These are phyloP conservation scores for Potamilus streckersoni DNA, from an alignment of 1,140 invertebrate genomes.

Conservation along the genomic window DNA sequence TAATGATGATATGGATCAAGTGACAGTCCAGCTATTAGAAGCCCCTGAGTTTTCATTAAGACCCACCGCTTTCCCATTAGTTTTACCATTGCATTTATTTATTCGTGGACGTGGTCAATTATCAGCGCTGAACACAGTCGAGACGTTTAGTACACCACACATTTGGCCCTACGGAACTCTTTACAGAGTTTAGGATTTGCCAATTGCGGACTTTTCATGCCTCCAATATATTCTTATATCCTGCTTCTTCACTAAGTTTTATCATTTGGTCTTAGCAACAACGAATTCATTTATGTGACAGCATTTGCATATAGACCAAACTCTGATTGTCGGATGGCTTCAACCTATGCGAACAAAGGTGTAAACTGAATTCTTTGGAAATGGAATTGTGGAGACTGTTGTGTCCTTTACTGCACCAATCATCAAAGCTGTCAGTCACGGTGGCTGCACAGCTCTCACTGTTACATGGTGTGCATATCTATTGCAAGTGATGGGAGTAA, in stretches of 20 bases:
- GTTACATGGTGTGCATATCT: no score
- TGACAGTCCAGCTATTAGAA: no score
- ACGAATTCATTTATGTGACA: slow-evolving; percentile 35
- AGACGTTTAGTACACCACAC: slow-evolving; percentile 5
- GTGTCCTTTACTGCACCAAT: no score
- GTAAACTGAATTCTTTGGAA: neutral
- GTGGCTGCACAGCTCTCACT: no score
- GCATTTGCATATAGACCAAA: neutral
- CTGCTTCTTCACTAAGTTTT: slow-evolving; percentile 43
- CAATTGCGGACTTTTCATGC: slow-evolving; percentile 24
- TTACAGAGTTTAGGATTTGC: slow-evolving; percentile 18
- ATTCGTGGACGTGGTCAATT: neutral
- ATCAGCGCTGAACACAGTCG: neutral
- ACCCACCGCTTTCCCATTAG: no score
- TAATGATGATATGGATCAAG: no score
- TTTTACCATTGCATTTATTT: neutral
- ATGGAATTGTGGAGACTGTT: slow-evolving; percentile 2
- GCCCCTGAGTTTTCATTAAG: no score
- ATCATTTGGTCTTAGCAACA: slow-evolving; percentile 48
- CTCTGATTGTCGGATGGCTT: neutral
- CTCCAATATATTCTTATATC: slow-evolving; percentile 44
- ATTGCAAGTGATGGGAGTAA: no score
- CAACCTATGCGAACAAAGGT: neutral
- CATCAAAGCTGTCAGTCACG: no score
- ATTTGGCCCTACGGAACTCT: slow-evolving; percentile 37